Evolutionary conservation across 2,888 invertebrate genomes (phyloP).

Genomic region (Hydrotaea diabolus): DNA sequence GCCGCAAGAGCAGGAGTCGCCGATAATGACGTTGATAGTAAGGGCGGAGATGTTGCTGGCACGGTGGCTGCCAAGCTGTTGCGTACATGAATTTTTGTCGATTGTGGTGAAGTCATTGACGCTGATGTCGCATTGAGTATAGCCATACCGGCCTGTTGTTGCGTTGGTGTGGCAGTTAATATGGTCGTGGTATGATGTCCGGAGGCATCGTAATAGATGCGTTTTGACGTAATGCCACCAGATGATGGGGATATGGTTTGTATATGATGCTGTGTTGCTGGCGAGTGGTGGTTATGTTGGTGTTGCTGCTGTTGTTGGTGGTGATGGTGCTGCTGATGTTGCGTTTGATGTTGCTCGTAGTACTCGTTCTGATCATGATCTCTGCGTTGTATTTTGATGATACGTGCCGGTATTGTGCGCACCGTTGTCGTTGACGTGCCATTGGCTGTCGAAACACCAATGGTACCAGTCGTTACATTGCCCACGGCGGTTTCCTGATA

Average conservation of each 20-base stretch:
- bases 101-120: slow-evolving; percentile 67
- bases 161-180: slow-evolving; percentile 69
- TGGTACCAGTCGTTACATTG: slow-evolving; percentile 15
- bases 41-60: slow-evolving; percentile 50
- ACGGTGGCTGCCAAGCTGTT: slow-evolving; percentile 65
- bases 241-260: slow-evolving; percentile 31
- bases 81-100: slow-evolving; percentile 59
- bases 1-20: slow-evolving; percentile 39
- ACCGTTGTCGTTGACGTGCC: slow-evolving; percentile 56
- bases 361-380: slow-evolving; percentile 76
- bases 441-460: slow-evolving; percentile 44
- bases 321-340: slow-evolving; percentile 63
- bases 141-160: slow-evolving; percentile 52
- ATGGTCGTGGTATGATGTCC: slow-evolving; percentile 72
- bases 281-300: slow-evolving; percentile 39
- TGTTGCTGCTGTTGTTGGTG: slow-evolving; percentile 64
- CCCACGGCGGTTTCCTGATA: slow-evolving; percentile 70
- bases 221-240: slow-evolving; percentile 59
- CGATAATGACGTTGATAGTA: slow-evolving; percentile 63
- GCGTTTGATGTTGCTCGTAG: slow-evolving; percentile 71
- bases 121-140: slow-evolving; percentile 55
- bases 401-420: slow-evolving; percentile 72
- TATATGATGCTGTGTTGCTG: slow-evolving; percentile 66
- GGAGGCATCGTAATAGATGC: slow-evolving; percentile 75
- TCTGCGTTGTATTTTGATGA: slow-evolving; percentile 78